A percentile compares a stretch with the other conserved stretches of the same genome.
Evolutionary conservation across 2,888 invertebrate genomes (phyloP).

Genomic region (Calliopum simillimum): DNA sequence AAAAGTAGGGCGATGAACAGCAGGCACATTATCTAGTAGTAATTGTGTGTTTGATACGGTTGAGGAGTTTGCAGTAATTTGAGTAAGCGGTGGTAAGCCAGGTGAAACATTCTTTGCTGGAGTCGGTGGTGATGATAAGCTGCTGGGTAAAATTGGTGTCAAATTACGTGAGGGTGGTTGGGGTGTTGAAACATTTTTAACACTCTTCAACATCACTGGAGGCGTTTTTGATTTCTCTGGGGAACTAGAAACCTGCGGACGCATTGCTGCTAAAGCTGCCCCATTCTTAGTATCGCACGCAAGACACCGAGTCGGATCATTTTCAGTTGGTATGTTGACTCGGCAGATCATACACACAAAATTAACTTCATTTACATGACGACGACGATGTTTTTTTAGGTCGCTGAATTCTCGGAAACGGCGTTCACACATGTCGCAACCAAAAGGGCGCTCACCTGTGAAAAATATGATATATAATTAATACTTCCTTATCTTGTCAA

Average conservation of each 20-base stretch:
- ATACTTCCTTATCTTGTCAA: no score
- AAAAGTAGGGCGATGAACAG: conserved; percentile 46
- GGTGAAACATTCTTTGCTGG: conserved; percentile 17
- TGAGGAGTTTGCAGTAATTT: conserved; percentile 17
- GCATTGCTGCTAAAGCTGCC: conserved; percentile 45
- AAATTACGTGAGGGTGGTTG: conserved; percentile 33
- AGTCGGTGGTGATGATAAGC: conserved; percentile 23
- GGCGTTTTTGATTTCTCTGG: conserved; percentile 39
- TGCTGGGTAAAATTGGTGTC: conserved; percentile 29
- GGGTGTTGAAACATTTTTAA: conserved; percentile 5
- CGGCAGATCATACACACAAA: conserved; percentile 65
- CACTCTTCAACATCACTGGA: neutral
- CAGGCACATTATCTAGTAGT: conserved; percentile 45
- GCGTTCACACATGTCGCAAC: conserved; percentile 64
- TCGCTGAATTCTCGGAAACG: conserved; percentile 66
- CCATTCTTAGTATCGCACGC: conserved; percentile 59
- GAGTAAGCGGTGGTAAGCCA: conserved; percentile 29
- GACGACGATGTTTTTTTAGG: conserved; percentile 64
- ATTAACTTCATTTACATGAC: conserved; percentile 58
- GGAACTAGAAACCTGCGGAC: conserved; percentile 36
- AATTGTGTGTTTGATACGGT: conserved; percentile 42
- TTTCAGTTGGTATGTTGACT: conserved; percentile 54
- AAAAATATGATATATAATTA: neutral
- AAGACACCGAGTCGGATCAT: conserved; percentile 63
- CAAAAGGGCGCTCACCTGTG: conserved; percentile 65